A percentile compares a stretch with the other conserved stretches of the same genome.
Evolutionary conservation across 2,888 invertebrate genomes (phyloP).

Genomic region (Nomada lathburiana): DNA sequence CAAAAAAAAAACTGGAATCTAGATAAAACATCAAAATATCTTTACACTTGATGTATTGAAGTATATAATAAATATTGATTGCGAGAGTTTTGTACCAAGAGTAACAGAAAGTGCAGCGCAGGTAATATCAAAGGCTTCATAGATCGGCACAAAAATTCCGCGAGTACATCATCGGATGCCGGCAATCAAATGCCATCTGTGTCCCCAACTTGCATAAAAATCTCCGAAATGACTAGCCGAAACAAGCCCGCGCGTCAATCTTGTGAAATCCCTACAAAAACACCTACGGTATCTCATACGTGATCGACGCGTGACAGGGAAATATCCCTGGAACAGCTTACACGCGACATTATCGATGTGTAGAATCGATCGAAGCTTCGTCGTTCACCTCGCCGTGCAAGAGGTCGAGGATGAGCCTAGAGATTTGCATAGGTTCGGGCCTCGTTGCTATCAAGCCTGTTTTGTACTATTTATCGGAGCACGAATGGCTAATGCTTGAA

Average conservation of each 20-base stretch:
- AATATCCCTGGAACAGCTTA: conserved; percentile 15
- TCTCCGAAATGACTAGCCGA: conserved; percentile 1
- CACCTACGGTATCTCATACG: conserved; percentile 4
- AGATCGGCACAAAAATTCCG: too few relatives aligned
- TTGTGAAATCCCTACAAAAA: background rate
- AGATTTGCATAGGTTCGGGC: conserved; percentile 77
- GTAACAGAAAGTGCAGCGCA: too few relatives aligned
- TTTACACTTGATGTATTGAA: too few relatives aligned
- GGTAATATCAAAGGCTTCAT: too few relatives aligned
- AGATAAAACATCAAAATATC: too few relatives aligned
- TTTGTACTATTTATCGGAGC: too few relatives aligned
- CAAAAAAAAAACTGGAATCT: too few relatives aligned
- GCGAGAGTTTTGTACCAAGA: too few relatives aligned
- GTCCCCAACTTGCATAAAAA: background rate
- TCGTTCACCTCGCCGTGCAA: conserved; percentile 31
- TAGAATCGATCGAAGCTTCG: conserved; percentile 55
- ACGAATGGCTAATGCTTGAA: too few relatives aligned
- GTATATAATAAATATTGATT: too few relatives aligned
- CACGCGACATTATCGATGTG: conserved; percentile 43
- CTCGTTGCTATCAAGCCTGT: conserved; percentile 53
- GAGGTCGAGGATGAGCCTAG: conserved; percentile 46
- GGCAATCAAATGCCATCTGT: too few relatives aligned
- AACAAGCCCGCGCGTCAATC: background rate
- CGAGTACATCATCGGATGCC: too few relatives aligned
- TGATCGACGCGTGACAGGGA: conserved; percentile 25